Evolutionary conservation across 2,888 invertebrate species (phyloP).

Genomic region (Parthenolecanium corni): DNA sequence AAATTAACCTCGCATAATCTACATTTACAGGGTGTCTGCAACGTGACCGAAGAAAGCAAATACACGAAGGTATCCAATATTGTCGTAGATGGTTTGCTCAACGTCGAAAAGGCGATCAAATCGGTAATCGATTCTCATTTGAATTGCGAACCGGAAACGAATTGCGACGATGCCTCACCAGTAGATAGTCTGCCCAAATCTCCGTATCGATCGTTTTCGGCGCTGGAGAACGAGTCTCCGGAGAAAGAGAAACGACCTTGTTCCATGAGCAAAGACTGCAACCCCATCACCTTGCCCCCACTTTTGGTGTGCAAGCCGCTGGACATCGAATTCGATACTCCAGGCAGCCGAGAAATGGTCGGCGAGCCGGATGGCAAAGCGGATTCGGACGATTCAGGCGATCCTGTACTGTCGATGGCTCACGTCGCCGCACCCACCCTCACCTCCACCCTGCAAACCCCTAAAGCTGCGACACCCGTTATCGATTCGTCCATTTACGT

Average conservation of each 20-base stretch:
- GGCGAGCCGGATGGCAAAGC: constrained; percentile 81
- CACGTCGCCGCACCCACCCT: constrained; percentile 3
- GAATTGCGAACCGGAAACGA: no score
- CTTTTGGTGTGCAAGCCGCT: constrained; percentile 1
- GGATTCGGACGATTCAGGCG: constrained; percentile 58
- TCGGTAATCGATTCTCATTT: no score
- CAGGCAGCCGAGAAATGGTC: constrained; percentile 48
- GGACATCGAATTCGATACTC: constrained; percentile 20
- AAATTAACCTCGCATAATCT: no score
- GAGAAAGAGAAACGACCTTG: constrained; percentile 14
- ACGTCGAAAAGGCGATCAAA: no score
- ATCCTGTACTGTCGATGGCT: constrained; percentile 50
- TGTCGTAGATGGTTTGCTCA: no score
- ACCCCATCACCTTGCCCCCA: neutral
- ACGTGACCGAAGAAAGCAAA: no score
- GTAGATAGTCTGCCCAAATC: no score
- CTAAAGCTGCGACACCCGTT: constrained; percentile 9
- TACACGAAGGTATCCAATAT: no score
- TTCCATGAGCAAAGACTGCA: constrained; percentile 15
- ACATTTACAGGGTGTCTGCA: no score
- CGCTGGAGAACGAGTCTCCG: neutral
- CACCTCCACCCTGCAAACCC: neutral
- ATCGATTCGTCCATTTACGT: neutral
- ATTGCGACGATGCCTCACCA: no score
- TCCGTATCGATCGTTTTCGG: no score